phyloP scores from a whole-genome alignment of 1,140 invertebrate genomes.

The Tetramorium alpestre region DNA sequence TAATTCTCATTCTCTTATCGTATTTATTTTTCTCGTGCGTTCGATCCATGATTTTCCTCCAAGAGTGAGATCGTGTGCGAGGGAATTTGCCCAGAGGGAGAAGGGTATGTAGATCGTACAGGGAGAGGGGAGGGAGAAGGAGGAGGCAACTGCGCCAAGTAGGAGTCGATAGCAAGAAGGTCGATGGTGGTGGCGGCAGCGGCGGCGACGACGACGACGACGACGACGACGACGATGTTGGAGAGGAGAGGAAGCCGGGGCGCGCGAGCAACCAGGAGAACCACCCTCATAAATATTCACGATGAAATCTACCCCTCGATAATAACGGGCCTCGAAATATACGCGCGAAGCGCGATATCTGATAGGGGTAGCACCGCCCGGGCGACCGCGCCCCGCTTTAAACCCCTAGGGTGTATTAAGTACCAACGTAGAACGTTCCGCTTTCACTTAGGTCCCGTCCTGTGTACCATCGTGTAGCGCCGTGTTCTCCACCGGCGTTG shows the following conservation, averaged over 20 bases:
- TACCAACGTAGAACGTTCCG: conserved; percentile 44
- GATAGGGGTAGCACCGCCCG: conserved; percentile 65
- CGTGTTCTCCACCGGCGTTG: neutral
- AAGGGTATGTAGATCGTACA: conserved; percentile 35
- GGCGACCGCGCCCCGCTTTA: conserved; percentile 55
- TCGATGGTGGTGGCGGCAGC: conserved; percentile 32
- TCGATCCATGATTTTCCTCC: conserved; percentile 24
- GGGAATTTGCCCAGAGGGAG: conserved; percentile 31
- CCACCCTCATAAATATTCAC: conserved; percentile 84
- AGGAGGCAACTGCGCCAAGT: conserved; percentile 54
- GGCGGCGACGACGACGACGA: conserved; percentile 9
- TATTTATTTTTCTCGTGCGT: conserved; percentile 72
- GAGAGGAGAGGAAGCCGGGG: conserved; percentile 53
- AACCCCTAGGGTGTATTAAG: conserved; percentile 64
- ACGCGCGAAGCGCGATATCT: conserved; percentile 75
- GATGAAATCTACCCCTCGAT: conserved; percentile 85
- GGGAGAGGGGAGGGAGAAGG: conserved; percentile 9
- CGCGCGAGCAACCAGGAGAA: conserved; percentile 68
- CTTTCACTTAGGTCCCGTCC: conserved; percentile 42
- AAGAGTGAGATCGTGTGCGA: conserved; percentile 20
- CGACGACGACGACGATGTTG: conserved; percentile 25
- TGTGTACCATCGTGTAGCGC: neutral
- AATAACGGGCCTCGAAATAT: conserved; percentile 83
- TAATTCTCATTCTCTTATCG: conserved; percentile 76
- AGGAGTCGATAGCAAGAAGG: conserved; percentile 69